phyloP scores from a whole-genome alignment of 2,113 vertebrate genomes.

The Chitala chitala region DNA sequence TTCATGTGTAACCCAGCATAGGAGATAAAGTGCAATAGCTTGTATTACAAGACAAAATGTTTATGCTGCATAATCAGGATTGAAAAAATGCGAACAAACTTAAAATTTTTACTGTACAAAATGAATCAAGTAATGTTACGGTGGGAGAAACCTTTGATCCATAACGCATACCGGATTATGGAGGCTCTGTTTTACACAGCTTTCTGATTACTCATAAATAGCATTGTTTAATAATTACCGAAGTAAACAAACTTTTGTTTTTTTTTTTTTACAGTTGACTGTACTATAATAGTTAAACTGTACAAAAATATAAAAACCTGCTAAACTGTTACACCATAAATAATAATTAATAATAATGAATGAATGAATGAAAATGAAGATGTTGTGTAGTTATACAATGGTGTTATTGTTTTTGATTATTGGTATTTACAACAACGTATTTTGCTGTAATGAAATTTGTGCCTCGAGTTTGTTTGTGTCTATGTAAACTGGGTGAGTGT shows the following conservation, averaged over 20 bases:
- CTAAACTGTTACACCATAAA: background rate
- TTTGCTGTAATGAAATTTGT: slow-evolving; percentile 25
- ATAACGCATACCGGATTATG: no score
- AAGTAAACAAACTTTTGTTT: no score
- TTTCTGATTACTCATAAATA: no score
- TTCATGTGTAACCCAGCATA: background rate
- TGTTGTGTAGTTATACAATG: slow-evolving; percentile 22
- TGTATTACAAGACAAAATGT: background rate
- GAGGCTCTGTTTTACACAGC: no score
- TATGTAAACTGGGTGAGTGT: slow-evolving; percentile 14
- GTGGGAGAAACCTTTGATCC: background rate
- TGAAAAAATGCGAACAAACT: background rate
- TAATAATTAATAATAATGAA: no score
- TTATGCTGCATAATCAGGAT: no score
- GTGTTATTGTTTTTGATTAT: slow-evolving; percentile 18
- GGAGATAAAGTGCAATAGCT: background rate
- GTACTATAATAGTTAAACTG: background rate
- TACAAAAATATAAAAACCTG: slow-evolving; percentile 7
- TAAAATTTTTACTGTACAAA: background rate
- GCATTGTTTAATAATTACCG: no score
- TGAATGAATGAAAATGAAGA: background rate
- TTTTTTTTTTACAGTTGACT: no score
- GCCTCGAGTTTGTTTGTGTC: slow-evolving; percentile 23
- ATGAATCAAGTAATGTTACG: background rate
- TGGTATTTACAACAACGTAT: slow-evolving; percentile 27